Evolutionary conservation across 2,113 vertebrate species (phyloP).

Genomic region (Taurulus bubalis): DNA sequence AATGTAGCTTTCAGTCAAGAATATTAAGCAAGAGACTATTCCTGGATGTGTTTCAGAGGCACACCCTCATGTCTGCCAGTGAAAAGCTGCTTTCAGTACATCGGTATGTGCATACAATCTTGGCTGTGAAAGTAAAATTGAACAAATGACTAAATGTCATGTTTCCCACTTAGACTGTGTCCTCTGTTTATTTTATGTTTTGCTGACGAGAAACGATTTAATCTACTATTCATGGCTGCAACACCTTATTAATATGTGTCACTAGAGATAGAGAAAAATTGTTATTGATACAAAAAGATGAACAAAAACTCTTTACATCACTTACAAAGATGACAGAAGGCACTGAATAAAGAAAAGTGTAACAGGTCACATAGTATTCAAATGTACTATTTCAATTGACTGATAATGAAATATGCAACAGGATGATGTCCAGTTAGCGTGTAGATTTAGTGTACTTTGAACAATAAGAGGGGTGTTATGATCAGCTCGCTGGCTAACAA

Average conservation of each 20-base stretch:
- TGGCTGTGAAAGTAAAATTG: not conserved
- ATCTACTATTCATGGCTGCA: not conserved
- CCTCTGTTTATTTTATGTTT: not conserved
- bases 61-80: conserved; percentile 34
- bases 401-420: not conserved
- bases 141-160: not conserved
- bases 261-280: not conserved
- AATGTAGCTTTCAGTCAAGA: conserved; percentile 15
- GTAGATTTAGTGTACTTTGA: not conserved
- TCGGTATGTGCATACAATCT: not conserved
- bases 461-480: not conserved
- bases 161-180: not conserved
- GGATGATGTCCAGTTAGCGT: not conserved
- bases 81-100: not conserved
- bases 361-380: not conserved
- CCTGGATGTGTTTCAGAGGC: conserved; percentile 39
- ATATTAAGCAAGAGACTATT: conserved; percentile 58
- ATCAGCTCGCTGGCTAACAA: not conserved
- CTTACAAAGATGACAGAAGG: not conserved
- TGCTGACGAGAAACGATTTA: not conserved
- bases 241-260: not conserved
- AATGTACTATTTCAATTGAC: not conserved
- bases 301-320: not conserved
- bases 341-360: not conserved
- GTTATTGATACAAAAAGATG: not conserved